Conservation (phyloP, 2,113 vertebrate genomes). For the Scatophagus argus region DNA sequence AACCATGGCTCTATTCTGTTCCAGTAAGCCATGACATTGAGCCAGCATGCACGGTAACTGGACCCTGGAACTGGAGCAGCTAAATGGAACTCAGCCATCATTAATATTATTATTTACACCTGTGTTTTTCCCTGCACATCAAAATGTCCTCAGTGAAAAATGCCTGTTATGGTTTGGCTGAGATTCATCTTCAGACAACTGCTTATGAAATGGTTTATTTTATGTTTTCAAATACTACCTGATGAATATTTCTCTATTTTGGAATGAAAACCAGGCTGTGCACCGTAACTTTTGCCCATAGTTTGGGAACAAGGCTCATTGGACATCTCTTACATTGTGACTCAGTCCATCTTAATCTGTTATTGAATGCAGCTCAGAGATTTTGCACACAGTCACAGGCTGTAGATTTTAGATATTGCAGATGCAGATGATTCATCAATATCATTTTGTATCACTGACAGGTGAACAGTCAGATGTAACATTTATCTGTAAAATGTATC, state of each 20-base stretch:
- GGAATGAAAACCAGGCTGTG: background rate
- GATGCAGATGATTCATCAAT: too few relatives aligned
- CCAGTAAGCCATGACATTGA: background rate
- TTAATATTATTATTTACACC: background rate
- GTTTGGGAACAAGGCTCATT: background rate
- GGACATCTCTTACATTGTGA: background rate
- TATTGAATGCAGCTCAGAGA: too few relatives aligned
- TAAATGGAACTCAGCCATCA: background rate
- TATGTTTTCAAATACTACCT: background rate
- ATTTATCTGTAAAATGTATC: too few relatives aligned
- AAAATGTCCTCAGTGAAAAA: background rate
- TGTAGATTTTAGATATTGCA: too few relatives aligned
- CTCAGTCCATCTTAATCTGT: too few relatives aligned
- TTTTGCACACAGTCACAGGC: too few relatives aligned
- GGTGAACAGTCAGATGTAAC: too few relatives aligned
- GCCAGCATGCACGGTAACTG: background rate
- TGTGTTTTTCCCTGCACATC: background rate
- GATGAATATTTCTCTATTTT: background rate
- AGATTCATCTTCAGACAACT: background rate
- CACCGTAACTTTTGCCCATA: background rate
- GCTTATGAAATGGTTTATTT: background rate
- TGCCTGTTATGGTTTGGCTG: background rate
- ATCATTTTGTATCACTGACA: too few relatives aligned
- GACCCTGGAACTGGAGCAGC: background rate
- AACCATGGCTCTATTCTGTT: background rate